Conservation (phyloP, 2,113 vertebrate genomes). For the Mastomys natalensis region DNA sequence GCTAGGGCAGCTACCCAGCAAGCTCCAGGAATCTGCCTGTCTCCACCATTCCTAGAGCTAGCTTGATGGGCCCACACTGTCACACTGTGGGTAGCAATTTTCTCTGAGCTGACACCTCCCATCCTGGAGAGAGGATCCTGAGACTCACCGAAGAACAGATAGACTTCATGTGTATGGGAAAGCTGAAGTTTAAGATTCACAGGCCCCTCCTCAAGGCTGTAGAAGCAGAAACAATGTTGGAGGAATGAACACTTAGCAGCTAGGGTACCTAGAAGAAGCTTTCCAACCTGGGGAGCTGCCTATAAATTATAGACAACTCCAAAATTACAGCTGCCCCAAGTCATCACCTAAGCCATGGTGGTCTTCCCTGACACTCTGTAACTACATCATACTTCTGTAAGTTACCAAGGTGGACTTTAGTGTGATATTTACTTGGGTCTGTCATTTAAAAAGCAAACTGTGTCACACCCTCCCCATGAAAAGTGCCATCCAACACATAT, state of each 20-base stretch:
- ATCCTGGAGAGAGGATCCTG: too few species aligned
- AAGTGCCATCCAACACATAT: too few species aligned
- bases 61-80: not conserved
- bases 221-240: not conserved
- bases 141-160: not conserved
- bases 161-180: not conserved
- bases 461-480: not conserved
- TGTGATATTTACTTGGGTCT: not conserved
- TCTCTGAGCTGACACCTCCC: not conserved
- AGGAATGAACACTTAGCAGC: not conserved
- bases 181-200: not conserved
- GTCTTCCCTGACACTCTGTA: not conserved
- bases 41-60: not conserved
- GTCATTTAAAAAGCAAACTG: not conserved
- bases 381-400: too few species aligned
- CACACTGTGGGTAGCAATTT: not conserved
- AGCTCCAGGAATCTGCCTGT: not conserved
- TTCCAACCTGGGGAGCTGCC: not conserved
- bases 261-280: too few species aligned
- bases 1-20: not conserved
- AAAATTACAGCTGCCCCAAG: not conserved
- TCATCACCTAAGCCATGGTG: too few species aligned
- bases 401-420: not conserved
- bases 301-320: not conserved
- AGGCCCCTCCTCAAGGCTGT: not conserved